These are phyloP conservation scores for Dendrolimus kikuchii DNA, from an alignment of 1,140 invertebrate genomes.

Conservation along the genomic window DNA sequence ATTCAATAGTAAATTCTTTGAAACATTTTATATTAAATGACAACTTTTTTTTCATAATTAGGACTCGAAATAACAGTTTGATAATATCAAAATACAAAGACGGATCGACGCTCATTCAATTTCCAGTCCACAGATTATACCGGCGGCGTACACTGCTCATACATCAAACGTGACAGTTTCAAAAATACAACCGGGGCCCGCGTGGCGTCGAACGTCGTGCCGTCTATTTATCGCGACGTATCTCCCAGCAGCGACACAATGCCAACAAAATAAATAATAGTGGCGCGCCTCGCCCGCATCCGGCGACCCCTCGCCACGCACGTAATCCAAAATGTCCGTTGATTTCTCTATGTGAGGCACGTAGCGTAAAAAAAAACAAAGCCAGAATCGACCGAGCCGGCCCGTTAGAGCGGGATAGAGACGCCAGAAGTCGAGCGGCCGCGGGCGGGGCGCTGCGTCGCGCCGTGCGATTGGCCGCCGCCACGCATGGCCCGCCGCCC, in stretches of 20 bases:
- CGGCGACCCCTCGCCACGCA: slow-evolving; percentile 47
- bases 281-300: slow-evolving; percentile 47
- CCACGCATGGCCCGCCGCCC: slow-evolving; percentile 58
- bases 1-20: too few relatives aligned
- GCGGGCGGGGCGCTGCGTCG: slow-evolving; percentile 66
- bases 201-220: slow-evolving; percentile 33
- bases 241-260: slow-evolving; percentile 41
- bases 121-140: too few relatives aligned
- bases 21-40: too few relatives aligned
- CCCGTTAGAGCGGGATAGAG: slow-evolving; percentile 34
- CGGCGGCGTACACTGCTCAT: not conserved
- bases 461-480: slow-evolving; percentile 40
- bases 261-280: slow-evolving; percentile 60
- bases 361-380: slow-evolving; percentile 46
- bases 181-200: slow-evolving; percentile 23
- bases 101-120: too few relatives aligned
- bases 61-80: too few relatives aligned
- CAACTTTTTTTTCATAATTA: too few relatives aligned
- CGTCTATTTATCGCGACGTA: slow-evolving; percentile 60
- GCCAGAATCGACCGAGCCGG: slow-evolving; percentile 38
- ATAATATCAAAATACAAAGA: too few relatives aligned
- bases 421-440: slow-evolving; percentile 26
- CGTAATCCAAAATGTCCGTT: slow-evolving; percentile 69
- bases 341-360: slow-evolving; percentile 61
- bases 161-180: slow-evolving; percentile 39